Percentiles rank a stretch among this genome's conserved stretches.
Evolutionary conservation across 2,797 vertebrate genomes (phyloP).

Genomic region (Garrulus glandarius): DNA sequence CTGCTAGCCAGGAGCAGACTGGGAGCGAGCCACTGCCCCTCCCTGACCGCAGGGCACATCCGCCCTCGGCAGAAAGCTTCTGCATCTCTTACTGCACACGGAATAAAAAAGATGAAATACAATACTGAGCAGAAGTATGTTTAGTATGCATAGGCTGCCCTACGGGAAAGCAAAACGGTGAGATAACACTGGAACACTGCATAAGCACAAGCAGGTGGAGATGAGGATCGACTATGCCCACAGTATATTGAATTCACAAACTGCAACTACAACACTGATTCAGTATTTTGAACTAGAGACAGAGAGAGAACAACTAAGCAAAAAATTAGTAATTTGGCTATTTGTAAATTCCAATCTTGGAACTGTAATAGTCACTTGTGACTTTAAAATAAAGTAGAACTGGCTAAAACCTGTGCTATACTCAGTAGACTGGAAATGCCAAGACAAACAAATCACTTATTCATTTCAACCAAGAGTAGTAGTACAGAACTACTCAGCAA

Average conservation of each 20-base stretch:
- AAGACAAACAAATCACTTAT: neutral
- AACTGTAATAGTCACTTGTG: neutral
- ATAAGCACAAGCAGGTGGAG: neutral
- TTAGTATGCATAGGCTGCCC: neutral
- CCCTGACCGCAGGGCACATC: neutral
- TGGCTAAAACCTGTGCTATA: neutral
- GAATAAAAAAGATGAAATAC: neutral
- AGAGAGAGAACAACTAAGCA: neutral
- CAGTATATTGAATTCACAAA: neutral
- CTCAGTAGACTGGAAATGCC: neutral
- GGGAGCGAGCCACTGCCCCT: neutral
- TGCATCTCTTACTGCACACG: fast-evolving
- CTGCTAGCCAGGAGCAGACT: neutral
- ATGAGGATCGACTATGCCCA: neutral
- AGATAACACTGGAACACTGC: neutral
- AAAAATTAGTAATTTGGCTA: neutral
- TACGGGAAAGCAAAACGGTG: neutral
- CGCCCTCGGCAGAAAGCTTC: fast-evolving
- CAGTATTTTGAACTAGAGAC: neutral
- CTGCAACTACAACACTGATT: neutral
- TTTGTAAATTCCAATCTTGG: neutral
- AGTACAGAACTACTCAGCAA: neutral
- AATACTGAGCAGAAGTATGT: neutral
- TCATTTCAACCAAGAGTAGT: neutral
- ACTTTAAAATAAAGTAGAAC: neutral